Percentiles rank a stretch among this genome's conserved stretches.
phyloP scores from a whole-genome alignment of 2,888 invertebrate species.

The Napeogenes inachia region DNA sequence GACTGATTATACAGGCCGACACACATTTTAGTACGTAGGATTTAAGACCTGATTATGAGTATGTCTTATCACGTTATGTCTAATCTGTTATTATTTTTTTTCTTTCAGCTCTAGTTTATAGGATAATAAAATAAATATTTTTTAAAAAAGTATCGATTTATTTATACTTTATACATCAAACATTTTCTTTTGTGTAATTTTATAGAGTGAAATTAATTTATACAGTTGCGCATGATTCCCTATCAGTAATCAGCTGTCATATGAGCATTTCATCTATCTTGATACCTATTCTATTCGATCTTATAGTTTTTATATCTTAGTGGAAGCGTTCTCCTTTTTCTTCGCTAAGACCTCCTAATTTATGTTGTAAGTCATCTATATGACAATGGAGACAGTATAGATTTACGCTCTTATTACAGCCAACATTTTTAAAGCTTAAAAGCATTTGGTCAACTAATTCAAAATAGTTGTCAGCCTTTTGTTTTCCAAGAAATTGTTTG shows the following conservation, averaged over 20 bases:
- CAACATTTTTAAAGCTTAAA: not conserved
- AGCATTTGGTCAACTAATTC: not conserved
- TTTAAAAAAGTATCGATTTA: too few species aligned
- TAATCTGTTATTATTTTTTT: too few species aligned
- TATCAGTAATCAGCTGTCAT: constrained; percentile 20
- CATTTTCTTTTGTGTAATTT: constrained; percentile 17
- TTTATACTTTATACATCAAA: too few species aligned
- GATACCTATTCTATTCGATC: constrained; percentile 16
- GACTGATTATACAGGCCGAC: too few species aligned
- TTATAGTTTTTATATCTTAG: constrained; percentile 9
- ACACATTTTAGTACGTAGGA: too few species aligned
- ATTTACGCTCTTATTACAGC: not conserved
- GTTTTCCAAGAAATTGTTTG: not conserved
- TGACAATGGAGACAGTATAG: not conserved
- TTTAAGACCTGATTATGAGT: too few species aligned
- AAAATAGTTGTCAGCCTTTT: not conserved
- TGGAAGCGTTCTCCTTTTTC: constrained; percentile 10
- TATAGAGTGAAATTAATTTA: constrained; percentile 13
- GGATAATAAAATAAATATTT: too few species aligned
- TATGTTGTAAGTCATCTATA: constrained; percentile 3
- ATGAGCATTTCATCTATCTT: constrained; percentile 15
- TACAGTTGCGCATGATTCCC: constrained; percentile 15
- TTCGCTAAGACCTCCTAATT: constrained; percentile 17
- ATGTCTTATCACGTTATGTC: too few species aligned
- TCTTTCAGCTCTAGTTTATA: too few species aligned